Conservation (phyloP, 1,140 invertebrate genomes). For the Varroa destructor region DNA sequence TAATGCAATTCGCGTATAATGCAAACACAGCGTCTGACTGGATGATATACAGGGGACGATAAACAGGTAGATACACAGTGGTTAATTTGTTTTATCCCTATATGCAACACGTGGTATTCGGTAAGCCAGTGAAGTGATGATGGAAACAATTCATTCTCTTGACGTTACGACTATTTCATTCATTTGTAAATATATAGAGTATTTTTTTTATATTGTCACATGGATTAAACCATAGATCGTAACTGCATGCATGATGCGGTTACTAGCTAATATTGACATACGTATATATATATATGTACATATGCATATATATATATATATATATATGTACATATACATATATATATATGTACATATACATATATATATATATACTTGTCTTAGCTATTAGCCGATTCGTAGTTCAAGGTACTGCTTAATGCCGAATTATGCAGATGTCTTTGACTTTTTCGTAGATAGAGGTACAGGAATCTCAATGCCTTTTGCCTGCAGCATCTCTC, state of each 20-base stretch:
- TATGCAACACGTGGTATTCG: too few species aligned
- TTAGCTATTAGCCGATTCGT: background rate
- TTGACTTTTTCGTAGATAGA: background rate
- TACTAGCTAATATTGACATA: too few species aligned
- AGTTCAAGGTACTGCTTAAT: background rate
- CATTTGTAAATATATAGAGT: too few species aligned
- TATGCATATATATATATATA: too few species aligned
- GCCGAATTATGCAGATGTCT: background rate
- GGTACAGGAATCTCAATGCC: background rate
- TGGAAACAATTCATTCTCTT: too few species aligned
- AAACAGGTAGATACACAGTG: background rate
- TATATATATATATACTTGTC: background rate
- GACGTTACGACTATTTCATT: too few species aligned
- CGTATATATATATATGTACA: too few species aligned
- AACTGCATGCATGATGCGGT: too few species aligned
- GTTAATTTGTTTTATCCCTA: background rate
- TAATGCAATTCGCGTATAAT: background rate
- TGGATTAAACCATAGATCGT: too few species aligned
- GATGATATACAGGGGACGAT: background rate
- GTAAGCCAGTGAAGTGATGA: too few species aligned
- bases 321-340: background rate
- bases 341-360: background rate
- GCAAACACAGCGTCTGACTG: background rate
- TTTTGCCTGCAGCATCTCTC: conserved; percentile 14
- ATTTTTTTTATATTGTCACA: too few species aligned